Conservation (phyloP, 2,113 vertebrate species). For the Melanocharis versteri region DNA sequence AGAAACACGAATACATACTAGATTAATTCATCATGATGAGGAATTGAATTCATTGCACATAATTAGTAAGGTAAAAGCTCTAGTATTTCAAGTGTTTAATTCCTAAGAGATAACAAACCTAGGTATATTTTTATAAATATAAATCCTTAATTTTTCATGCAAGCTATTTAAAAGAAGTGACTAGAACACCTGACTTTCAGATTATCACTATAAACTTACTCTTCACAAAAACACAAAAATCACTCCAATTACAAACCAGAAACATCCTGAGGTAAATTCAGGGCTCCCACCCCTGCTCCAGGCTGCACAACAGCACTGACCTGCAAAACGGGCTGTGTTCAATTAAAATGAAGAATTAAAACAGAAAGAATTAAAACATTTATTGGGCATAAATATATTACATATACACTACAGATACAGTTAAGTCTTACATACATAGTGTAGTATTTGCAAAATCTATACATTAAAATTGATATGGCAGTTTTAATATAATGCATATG, state of each 20-base stretch:
- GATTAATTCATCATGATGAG: neutral
- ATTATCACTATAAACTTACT: neutral
- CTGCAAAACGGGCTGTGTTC: neutral
- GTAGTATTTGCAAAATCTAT: slow-evolving; percentile 99
- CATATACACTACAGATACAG: slow-evolving; percentile 99
- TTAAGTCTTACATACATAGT: slow-evolving; percentile 99
- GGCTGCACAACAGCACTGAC: neutral
- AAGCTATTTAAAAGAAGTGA: neutral
- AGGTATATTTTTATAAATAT: neutral
- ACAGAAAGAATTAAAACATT: slow-evolving; percentile 97
- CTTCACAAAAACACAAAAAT: neutral
- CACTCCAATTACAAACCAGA: neutral
- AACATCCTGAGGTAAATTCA: neutral
- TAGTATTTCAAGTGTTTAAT: neutral
- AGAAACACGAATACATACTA: neutral
- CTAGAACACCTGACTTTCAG: neutral
- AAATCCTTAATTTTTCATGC: neutral
- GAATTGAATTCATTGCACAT: neutral
- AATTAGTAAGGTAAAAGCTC: neutral
- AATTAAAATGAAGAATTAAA: slow-evolving; percentile 83
- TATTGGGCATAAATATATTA: slow-evolving; percentile 99
- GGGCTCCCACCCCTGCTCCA: neutral
- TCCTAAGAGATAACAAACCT: neutral
- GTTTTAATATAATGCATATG: slow-evolving; percentile 99
- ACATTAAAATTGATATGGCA: slow-evolving; percentile 99